Evolutionary conservation across 2,113 vertebrate species (phyloP).

Genomic region (Vulpes vulpes): DNA sequence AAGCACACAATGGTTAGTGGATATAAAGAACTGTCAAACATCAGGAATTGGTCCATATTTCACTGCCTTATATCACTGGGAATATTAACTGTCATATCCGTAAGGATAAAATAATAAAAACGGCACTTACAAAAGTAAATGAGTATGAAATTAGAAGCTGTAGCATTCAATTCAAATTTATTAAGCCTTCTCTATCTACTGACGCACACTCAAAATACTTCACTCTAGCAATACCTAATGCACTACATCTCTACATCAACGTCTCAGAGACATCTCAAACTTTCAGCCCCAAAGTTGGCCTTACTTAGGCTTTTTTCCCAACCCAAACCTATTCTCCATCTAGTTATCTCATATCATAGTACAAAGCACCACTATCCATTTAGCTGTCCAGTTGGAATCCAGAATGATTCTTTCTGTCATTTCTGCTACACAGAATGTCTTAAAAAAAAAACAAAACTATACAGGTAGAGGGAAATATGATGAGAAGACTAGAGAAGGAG

Average conservation of each 20-base stretch:
- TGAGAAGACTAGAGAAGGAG: neutral
- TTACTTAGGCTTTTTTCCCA: neutral
- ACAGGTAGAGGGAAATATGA: neutral
- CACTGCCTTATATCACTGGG: neutral
- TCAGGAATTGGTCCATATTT: neutral
- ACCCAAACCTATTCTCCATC: neutral
- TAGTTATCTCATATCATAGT: constrained; percentile 18
- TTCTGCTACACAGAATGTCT: neutral
- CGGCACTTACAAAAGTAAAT: neutral
- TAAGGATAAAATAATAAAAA: neutral
- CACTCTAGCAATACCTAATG: neutral
- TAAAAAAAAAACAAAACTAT: neutral
- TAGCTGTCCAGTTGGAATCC: neutral
- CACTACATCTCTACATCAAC: neutral
- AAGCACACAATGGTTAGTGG: neutral
- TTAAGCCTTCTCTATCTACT: neutral
- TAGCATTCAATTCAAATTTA: neutral
- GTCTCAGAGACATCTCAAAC: constrained; percentile 7
- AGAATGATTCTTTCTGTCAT: neutral
- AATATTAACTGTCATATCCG: neutral
- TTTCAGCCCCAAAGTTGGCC: neutral
- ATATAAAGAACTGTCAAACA: neutral
- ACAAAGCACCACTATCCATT: neutral
- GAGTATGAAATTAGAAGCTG: neutral
- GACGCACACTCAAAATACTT: neutral